Base-by-base conservation (phyloP, 2,797 vertebrate genomes). In the Fratercula arctica region DNA sequence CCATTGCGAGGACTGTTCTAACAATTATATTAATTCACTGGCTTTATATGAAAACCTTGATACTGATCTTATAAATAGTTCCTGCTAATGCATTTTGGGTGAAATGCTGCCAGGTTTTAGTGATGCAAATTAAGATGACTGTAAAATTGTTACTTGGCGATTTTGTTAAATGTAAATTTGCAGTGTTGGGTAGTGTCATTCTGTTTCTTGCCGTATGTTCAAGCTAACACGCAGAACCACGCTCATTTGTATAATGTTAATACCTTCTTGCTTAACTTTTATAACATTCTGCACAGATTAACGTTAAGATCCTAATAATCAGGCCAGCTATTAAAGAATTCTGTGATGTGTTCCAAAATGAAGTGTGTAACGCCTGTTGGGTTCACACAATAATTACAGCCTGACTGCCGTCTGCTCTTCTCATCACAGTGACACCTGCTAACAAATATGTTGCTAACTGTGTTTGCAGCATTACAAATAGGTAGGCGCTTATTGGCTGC, bases 51-150 rank as follows among this genome's bases (percentile, higher is more conserved):
- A 96, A 96, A 97, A 85, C 93, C 96, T 96, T 92, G 96, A 97
- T 96, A 92, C 89, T 93, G 95, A 96, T 97, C 96, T 95, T 97
- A 97, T 97, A 98, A 98, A 98, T 97, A 98, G 96, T 84, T 94
- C 81, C 94, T 95, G 95, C 95, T 98, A 97, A 98, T 97, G 95
- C 97, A 97, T 97, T 98, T 98, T 97, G 97, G 97, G 95, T 95
- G 94, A 97, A 96, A 96, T 68, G 87, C 91, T 96, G 96, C 95
- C 97, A 98, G 96, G 96, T 98, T 98, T 98, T 96, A 97, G 96
- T 97, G 97, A 97, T 97, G 98, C 96, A 98, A 98, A 98, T 98
- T 97, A 98, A 97, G 96, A 97, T 96, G 97, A 97, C 97, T 98
- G 97, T 97, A 97, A 98, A 98, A 98, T 98, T 97, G 97, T 97